phyloP scores from a whole-genome alignment of 2,888 invertebrate genomes.

The Cataglyphis albicans region DNA sequence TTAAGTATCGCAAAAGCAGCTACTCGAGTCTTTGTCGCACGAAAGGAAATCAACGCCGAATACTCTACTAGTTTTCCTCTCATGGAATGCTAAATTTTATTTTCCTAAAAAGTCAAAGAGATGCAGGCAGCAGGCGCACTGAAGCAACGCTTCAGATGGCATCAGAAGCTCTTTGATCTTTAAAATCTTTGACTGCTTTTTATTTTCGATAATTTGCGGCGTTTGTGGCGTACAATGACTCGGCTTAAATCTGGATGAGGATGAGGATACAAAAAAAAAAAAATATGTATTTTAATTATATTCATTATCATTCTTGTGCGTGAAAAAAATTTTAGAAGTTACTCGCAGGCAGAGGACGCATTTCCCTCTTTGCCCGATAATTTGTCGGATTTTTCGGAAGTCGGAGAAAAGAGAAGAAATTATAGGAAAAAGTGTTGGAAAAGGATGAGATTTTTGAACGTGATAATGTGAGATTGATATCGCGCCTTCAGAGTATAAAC shows the following conservation, averaged over 20 bases:
- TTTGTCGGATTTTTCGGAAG: slow-evolving; percentile 1
- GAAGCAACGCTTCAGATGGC: slow-evolving; percentile 43
- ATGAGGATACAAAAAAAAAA: neutral
- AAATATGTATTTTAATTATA: neutral
- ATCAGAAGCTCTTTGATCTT: slow-evolving; percentile 39
- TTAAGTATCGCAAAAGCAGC: slow-evolving; percentile 8
- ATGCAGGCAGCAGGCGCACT: slow-evolving; percentile 32
- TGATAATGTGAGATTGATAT: slow-evolving; percentile 52
- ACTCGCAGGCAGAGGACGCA: neutral
- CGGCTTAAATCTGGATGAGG: neutral
- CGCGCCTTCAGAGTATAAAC: slow-evolving; percentile 12
- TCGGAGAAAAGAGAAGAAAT: neutral
- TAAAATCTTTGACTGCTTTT: slow-evolving; percentile 41
- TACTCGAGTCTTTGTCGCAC: slow-evolving; percentile 12
- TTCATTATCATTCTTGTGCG: neutral
- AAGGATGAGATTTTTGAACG: slow-evolving; percentile 34
- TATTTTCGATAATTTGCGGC: neutral
- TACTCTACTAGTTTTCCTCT: slow-evolving; percentile 26
- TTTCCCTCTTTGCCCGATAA: neutral
- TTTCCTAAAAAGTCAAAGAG: slow-evolving; percentile 53
- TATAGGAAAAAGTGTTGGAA: neutral
- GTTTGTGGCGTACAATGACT: slow-evolving; percentile 10
- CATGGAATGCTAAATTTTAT: slow-evolving; percentile 45
- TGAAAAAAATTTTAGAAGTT: neutral
- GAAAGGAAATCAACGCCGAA: slow-evolving; percentile 49